phyloP scores from a whole-genome alignment of 1,140 invertebrate species.

The Nasonia longicornis region DNA sequence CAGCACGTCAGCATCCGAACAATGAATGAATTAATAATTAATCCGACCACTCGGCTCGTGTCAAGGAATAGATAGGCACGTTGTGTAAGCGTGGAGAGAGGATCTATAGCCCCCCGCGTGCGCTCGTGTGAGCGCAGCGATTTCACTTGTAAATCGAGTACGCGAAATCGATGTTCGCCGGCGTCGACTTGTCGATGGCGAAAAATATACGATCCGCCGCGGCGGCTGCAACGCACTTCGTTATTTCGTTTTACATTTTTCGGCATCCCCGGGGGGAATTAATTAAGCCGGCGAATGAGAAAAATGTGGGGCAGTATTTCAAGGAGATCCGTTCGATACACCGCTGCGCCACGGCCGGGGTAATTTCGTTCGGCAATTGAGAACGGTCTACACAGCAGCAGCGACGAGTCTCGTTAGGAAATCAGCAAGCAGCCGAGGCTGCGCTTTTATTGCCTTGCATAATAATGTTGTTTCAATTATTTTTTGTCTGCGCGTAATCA shows the following conservation, averaged over 20 bases:
- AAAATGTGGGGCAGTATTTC: slow-evolving; percentile 28
- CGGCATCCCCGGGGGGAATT: neutral
- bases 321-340: slow-evolving; percentile 21
- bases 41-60: neutral
- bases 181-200: neutral
- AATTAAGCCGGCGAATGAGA: neutral
- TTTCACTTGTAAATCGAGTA: slow-evolving; percentile 37
- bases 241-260: slow-evolving; percentile 21
- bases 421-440: too few relatives aligned
- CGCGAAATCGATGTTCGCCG: slow-evolving; percentile 20
- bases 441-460: neutral
- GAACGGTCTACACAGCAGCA: neutral
- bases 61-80: slow-evolving; percentile 16
- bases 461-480: neutral
- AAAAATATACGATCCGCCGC: slow-evolving; percentile 17
- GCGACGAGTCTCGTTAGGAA: neutral
- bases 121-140: neutral
- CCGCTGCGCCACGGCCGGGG: neutral
- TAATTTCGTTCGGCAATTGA: slow-evolving; percentile 3
- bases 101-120: neutral
- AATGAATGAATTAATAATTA: slow-evolving; percentile 36
- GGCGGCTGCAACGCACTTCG: neutral
- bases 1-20: neutral
- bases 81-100: neutral
- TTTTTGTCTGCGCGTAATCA: neutral